A percentile compares a stretch with the other conserved stretches of the same genome.
Evolutionary conservation across 2,888 invertebrate genomes (phyloP).

Genomic region (Eubasilissa splendida): DNA sequence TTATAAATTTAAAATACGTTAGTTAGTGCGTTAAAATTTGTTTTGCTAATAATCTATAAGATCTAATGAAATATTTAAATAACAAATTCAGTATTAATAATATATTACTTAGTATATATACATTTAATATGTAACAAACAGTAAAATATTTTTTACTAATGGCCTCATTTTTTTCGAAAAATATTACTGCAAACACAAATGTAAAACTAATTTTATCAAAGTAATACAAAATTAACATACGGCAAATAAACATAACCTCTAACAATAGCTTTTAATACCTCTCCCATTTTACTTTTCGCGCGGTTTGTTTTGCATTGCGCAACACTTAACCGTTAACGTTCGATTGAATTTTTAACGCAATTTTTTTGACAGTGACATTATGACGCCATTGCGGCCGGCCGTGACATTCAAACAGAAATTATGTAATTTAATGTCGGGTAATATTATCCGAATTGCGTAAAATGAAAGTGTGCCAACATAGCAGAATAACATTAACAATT

Average conservation of each 20-base stretch:
- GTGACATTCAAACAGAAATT: constrained; percentile 55
- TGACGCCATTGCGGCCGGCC: constrained; percentile 42
- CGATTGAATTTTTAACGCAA: constrained; percentile 25
- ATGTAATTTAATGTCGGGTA: constrained; percentile 44
- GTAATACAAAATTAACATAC: constrained; percentile 17
- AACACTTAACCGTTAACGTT: constrained; percentile 18
- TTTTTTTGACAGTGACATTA: constrained; percentile 48
- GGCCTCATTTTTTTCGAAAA: too few relatives aligned
- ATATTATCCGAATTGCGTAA: constrained; percentile 43
- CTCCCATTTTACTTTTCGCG: not conserved
- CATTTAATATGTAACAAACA: too few relatives aligned
- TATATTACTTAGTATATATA: too few relatives aligned
- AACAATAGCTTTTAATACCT: not conserved
- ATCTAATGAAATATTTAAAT: too few relatives aligned
- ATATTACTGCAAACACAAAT: too few relatives aligned
- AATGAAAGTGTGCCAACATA: constrained; percentile 37
- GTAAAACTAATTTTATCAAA: not conserved
- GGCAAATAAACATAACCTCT: not conserved
- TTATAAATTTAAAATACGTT: too few relatives aligned
- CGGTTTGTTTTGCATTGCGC: not conserved
- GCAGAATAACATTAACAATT: too few relatives aligned
- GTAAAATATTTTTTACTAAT: too few relatives aligned
- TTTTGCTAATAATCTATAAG: too few relatives aligned
- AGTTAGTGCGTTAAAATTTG: too few relatives aligned
- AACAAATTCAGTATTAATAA: too few relatives aligned